Conservation (phyloP, 2,797 vertebrate species). For the Phyllotis vaccarum region DNA sequence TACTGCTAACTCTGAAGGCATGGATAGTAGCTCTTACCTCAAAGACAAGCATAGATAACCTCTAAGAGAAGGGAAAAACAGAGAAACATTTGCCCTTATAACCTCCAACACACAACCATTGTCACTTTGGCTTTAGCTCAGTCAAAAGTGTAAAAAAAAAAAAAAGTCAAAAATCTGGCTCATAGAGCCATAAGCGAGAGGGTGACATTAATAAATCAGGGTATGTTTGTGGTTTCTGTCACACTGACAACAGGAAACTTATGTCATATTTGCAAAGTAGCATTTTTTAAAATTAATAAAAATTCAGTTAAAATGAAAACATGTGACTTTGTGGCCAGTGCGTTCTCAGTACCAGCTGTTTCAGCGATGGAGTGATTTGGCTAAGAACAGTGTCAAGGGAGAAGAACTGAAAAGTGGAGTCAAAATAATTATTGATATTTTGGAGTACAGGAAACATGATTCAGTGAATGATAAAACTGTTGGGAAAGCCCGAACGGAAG, state of each 20-base stretch:
- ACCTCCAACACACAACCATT: background rate
- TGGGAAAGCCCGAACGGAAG: background rate
- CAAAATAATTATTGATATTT: background rate
- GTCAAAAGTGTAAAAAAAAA: too few species aligned
- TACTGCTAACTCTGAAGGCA: background rate
- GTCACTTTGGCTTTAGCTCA: background rate
- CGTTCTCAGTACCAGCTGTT: conserved; percentile 5
- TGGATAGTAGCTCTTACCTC: background rate
- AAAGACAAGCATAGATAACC: background rate
- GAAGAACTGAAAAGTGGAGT: background rate
- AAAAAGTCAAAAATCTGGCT: background rate
- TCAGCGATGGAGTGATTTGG: background rate
- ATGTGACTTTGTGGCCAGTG: background rate
- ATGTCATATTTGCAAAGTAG: background rate
- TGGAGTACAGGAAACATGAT: background rate
- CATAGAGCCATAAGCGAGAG: background rate
- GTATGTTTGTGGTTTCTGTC: background rate
- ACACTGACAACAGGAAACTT: background rate
- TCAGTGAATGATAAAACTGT: background rate
- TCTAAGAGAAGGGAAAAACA: background rate
- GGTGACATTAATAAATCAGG: background rate
- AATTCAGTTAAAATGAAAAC: conserved; percentile 32
- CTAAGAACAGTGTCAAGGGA: background rate
- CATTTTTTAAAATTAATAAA: conserved; percentile 27
- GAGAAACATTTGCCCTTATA: background rate